Conservation (phyloP, 2,113 vertebrate species). For the Microcebus lehilahytsara region DNA sequence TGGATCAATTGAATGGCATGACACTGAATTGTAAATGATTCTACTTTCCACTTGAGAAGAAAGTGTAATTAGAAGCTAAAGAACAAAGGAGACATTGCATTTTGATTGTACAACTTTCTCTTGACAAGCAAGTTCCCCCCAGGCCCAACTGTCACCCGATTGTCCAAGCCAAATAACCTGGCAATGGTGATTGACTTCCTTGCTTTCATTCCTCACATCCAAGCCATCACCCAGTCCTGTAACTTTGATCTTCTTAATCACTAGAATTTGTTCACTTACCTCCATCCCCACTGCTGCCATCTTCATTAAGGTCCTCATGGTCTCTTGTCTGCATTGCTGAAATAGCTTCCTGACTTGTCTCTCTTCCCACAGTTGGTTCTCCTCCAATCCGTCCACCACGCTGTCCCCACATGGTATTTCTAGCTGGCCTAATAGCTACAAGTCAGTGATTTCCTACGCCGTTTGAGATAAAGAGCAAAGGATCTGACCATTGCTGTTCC, state of each 20-base stretch:
- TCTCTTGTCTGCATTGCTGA: neutral
- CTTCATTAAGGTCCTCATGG: neutral
- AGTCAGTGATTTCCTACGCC: neutral
- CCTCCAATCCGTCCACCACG: neutral
- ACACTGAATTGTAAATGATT: neutral
- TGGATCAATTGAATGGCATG: neutral
- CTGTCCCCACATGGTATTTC: neutral
- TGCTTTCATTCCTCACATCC: neutral
- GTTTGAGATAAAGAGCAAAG: neutral
- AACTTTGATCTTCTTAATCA: neutral
- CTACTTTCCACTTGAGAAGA: neutral
- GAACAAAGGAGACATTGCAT: neutral
- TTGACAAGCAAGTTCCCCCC: neutral
- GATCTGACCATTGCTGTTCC: neutral
- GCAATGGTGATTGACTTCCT: no score
- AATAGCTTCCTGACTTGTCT: neutral
- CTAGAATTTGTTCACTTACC: neutral
- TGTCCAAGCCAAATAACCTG: neutral
- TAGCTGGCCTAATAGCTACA: neutral
- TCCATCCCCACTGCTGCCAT: neutral
- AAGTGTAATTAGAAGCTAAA: neutral
- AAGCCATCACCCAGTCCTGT: neutral
- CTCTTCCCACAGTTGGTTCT: neutral
- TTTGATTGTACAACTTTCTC: neutral
- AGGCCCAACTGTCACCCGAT: neutral